Base-by-base conservation (phyloP, 1,140 invertebrate genomes). In the Coboldia fuscipes region DNA sequence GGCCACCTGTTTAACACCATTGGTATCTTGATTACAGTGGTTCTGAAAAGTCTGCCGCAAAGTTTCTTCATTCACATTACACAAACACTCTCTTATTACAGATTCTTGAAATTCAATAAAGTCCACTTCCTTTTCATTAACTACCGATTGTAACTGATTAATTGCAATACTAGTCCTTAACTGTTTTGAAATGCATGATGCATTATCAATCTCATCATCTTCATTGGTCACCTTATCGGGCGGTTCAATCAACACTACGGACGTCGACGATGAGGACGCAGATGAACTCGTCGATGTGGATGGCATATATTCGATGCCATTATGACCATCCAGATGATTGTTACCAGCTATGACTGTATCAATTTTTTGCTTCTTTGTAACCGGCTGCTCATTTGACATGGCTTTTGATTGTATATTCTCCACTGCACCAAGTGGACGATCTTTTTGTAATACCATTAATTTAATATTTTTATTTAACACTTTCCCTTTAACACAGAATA, bases 61-160 rank as follows among this genome's bases (percentile, higher is more conserved):
- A 37, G 65, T 62, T 38, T 64, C 65, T 42, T 80, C 75, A 10
- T 75, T 65, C 24, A 79, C 61, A n/a, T 68, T 66, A 56, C 79
- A 84, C 32, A 84, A 58, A 50, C 79, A 84, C 45, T 81, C 75
- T 28, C 65, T 65, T 30, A 75, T 63, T 23, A 78, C 55, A 28
- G 63, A 68, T 50, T 68, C 56, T 63, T 77, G 57, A 58, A 69
- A 51, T 28, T 54, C 47, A 22, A 45, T 41, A 48, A 54, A 49
- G 18, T 55, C 49, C 26, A 30, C 24, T 32, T 32, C 16, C 21
- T 48, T 45, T 37, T 49, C 40, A 40, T 42, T 35, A 14, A 34
- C 28, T n/a, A n/a, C n/a, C n/a, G n/a, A n/a, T n/a, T n/a, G n/a
- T n/a, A n/a, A n/a, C n/a, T n/a, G n/a, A n/a, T n/a, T n/a, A n/a